A percentile compares a stretch with the other conserved stretches of the same genome.
phyloP scores from a whole-genome alignment of 2,888 invertebrate genomes.

The Maniola hyperantus region DNA sequence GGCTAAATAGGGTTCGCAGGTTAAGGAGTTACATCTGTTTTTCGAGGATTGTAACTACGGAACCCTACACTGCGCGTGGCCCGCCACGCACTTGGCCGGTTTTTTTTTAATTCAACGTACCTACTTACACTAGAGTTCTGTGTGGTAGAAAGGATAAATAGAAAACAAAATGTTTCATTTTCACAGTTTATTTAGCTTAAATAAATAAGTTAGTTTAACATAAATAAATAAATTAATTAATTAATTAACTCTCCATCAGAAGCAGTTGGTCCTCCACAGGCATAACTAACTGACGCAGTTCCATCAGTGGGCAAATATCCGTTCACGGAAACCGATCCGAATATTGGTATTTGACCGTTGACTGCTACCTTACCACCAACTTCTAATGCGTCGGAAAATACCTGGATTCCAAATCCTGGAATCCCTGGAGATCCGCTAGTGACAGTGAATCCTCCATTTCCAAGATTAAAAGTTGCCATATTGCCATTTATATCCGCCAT shows the following conservation, averaged over 20 bases:
- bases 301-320: conserved; percentile 61
- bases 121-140: too few relatives aligned
- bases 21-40: too few relatives aligned
- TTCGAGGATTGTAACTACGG: too few relatives aligned
- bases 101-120: too few relatives aligned
- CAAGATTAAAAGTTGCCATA: conserved; percentile 45
- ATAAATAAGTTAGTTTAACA: conserved; percentile 1
- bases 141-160: too few relatives aligned
- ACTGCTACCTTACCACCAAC: conserved; percentile 60
- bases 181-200: conserved; percentile 4
- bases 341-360: conserved; percentile 60
- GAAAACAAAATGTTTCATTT: too few relatives aligned
- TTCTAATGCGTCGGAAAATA: conserved; percentile 58
- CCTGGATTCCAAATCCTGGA: conserved; percentile 52
- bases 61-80: too few relatives aligned
- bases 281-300: conserved; percentile 53
- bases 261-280: conserved; percentile 38
- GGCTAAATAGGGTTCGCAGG: too few relatives aligned
- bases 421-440: conserved; percentile 46
- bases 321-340: conserved; percentile 55
- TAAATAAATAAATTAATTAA: not conserved
- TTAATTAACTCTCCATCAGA: conserved; percentile 3
- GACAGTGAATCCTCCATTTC: conserved; percentile 43
- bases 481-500: conserved; percentile 43
- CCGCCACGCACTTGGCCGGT: too few relatives aligned